Evolutionary conservation across 2,113 vertebrate genomes (phyloP).

Genomic region (Corvus moneduloides): DNA sequence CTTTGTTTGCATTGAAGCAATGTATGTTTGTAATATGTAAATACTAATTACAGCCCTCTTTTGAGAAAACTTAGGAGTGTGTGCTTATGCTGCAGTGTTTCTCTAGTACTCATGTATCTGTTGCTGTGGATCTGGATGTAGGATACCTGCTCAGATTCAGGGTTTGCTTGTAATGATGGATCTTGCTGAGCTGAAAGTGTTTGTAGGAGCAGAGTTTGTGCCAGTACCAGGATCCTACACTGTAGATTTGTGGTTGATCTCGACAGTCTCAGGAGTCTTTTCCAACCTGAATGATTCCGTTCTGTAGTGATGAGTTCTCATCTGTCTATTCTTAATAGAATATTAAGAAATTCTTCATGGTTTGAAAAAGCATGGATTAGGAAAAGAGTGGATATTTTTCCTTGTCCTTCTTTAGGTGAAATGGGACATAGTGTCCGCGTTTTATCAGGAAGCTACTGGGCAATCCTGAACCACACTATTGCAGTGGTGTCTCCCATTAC

Average conservation of each 20-base stretch:
- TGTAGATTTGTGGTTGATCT: not conserved
- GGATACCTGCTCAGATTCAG: not conserved
- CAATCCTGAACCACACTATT: fast-evolving
- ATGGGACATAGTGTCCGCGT: not conserved
- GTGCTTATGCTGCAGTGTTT: not conserved
- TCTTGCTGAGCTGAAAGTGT: not conserved
- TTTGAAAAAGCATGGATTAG: not conserved
- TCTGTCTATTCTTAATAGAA: not conserved
- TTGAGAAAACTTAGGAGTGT: not conserved
- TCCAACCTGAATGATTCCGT: not conserved
- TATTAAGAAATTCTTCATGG: too few relatives aligned
- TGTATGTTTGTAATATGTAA: not conserved
- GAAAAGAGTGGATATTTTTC: not conserved
- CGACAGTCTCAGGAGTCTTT: not conserved
- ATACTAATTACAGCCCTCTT: not conserved
- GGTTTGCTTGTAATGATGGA: fast-evolving
- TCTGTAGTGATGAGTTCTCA: not conserved
- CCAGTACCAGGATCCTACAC: not conserved
- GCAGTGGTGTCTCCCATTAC: not conserved
- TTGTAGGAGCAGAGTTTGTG: not conserved
- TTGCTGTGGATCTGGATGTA: not conserved
- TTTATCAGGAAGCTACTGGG: not conserved
- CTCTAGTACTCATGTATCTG: not conserved
- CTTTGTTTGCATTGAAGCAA: not conserved
- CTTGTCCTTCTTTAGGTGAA: not conserved